Base-by-base conservation (phyloP, 2,113 vertebrate species). In the Rhynchomys soricoides region DNA sequence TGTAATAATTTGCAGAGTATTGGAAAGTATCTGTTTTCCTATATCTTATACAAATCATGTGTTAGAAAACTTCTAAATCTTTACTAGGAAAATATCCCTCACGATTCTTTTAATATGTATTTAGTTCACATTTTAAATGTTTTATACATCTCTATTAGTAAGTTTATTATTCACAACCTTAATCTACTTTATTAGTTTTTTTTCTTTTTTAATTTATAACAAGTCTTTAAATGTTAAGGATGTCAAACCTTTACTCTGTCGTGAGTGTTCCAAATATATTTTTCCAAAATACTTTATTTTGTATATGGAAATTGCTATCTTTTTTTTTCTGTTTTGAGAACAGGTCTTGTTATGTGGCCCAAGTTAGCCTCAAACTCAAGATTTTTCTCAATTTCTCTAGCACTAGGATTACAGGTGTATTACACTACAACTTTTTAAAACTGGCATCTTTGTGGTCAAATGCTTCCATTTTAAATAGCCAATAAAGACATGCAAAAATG, bases 61-160 rank as follows among this genome's bases (percentile, higher is more conserved):
- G 59, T 92, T 66, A 43, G 34, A 10, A 75, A 79, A 86, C n/a
- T 55, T 95, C 90, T 86, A 50, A 93, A 79, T 75, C 88, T 40
- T 91, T 85, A 31, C n/a, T 73, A 26, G 71, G 22, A 86, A 94
- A 94, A 68, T 26, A 86, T 81, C 82, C 21, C n/a, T 92, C 43
- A 85, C 95, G 57, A 93, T 57, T 93, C 68, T 92, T 89, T 95
- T 78, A 77, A 95, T 64, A 79, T 94, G 29, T 22, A 86, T 77
- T 92, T 79, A 7, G 68, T 91, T 78, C 31, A 78, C 29, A 74
- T 68, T 96, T 79, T 95, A 70, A 95, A 81, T 86, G 52, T 95
- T 89, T 90, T 43, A 74, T 43, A 43, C 83, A 9, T 86, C 66
- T 90, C 89, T 82, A 87, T 68, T 64, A 94, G 11, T 86, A 94